Evolutionary conservation across 2,797 vertebrate species (phyloP), one percentile per base, ranked within the genome.

Genomic region (Mergus octosetaceus): DNA sequence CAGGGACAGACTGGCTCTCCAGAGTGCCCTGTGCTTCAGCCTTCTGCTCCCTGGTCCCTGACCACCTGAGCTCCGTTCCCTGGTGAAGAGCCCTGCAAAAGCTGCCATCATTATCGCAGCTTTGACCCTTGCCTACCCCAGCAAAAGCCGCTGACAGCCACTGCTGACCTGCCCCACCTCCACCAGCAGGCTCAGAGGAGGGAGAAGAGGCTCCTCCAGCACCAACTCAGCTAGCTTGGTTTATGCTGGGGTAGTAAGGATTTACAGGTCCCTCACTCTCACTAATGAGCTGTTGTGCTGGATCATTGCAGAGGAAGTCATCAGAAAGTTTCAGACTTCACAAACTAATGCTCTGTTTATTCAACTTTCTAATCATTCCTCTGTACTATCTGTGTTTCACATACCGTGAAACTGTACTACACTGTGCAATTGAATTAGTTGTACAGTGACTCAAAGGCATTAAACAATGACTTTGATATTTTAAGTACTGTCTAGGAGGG

Each of bases 381-480:
- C 65, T 97, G 97, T 96, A 97, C 97, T 98, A 98, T 98, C 97
- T 97, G 96, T 96, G 96, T 97, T 98, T 97, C 97, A 97, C 98
- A 98, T 97, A 97, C 98, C 91, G 72, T 97, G 97, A 97, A 98
- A 97, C 96, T 87, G 97, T 84, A 47, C 97, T 97, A 94, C 96
- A 95, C 96, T 97, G 97, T 97, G 97, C 98, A 98, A 98, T 90
- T 98, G 98, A 98, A 98, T 98, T 98, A 98, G 97, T 96, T 96
- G 97, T 98, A 98, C 97, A 97, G 98, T 98, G 98, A 98, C 98
- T 98, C 97, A 98, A 98, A 98, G 98, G 97, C 98, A 98, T 97
- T 98, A 98, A 98, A 98, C 97, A 98, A 97, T 98, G 98, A 97
- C 98, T 98, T 98, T 98, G 98, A 98, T 98, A 98, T 98, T 98